Conservation (phyloP, 2,797 vertebrate genomes). For the Sebastes vulpes region DNA sequence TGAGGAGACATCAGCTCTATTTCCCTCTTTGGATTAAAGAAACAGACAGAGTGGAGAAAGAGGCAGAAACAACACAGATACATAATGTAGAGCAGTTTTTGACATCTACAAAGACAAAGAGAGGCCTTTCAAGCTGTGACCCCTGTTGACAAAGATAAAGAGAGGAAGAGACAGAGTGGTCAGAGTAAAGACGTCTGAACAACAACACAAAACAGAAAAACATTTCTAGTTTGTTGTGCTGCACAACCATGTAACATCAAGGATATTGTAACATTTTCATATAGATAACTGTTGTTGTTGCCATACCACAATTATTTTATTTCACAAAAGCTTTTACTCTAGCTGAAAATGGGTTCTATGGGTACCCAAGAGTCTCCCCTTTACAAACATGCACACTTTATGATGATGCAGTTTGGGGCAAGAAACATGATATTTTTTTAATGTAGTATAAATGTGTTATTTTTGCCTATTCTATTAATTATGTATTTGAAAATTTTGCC, state of each 20-base stretch:
- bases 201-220: neutral
- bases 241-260: neutral
- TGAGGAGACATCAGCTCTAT: constrained; percentile 34
- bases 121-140: neutral
- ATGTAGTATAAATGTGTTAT: no score
- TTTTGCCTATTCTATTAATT: no score
- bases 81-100: neutral
- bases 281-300: neutral
- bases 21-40: constrained; percentile 34
- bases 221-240: neutral
- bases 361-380: no score
- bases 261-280: neutral
- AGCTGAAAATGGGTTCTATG: no score
- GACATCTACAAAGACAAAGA: neutral
- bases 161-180: neutral
- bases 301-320: neutral
- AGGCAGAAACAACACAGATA: neutral
- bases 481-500: no score
- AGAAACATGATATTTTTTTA: no score
- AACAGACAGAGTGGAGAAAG: neutral
- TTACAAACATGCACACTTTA: no score
- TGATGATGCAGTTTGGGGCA: no score
- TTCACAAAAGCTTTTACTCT: no score
- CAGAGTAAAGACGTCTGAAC: neutral
- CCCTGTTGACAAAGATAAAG: neutral